A percentile compares a stretch with the other conserved stretches of the same genome.
Conservation (phyloP, 2,888 invertebrate species). For the Deroplatys truncata region DNA sequence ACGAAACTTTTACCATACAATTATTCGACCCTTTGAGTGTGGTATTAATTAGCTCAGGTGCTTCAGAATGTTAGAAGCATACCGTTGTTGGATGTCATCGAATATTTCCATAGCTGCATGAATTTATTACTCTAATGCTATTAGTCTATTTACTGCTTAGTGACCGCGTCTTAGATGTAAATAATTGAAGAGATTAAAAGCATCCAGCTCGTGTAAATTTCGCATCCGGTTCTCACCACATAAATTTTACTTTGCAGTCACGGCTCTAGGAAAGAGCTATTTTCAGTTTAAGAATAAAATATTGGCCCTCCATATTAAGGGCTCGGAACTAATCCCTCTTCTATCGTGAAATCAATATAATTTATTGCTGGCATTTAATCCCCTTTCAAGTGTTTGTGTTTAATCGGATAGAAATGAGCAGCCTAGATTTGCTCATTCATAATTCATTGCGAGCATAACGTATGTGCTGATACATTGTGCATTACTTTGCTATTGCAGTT, state of each 20-base stretch:
- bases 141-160: too few species aligned
- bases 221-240: not conserved
- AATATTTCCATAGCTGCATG: too few species aligned
- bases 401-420: not conserved
- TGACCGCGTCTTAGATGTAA: not conserved
- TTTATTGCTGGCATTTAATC: not conserved
- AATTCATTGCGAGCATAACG: not conserved
- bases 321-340: not conserved
- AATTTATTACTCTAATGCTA: too few species aligned
- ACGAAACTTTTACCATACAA: too few species aligned
- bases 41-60: too few species aligned
- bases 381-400: not conserved
- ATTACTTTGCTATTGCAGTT: not conserved
- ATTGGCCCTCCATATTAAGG: not conserved
- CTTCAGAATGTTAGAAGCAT: too few species aligned
- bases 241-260: not conserved
- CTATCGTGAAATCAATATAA: not conserved
- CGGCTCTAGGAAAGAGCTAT: not conserved
- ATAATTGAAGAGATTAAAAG: not conserved
- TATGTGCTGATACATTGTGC: not conserved
- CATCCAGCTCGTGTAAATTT: not conserved
- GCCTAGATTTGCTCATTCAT: not conserved
- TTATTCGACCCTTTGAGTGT: too few species aligned
- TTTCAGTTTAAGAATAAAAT: not conserved
- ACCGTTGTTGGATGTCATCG: too few species aligned